phyloP scores from a whole-genome alignment of 2,888 invertebrate genomes.

The Macrosiphum euphorbiae region DNA sequence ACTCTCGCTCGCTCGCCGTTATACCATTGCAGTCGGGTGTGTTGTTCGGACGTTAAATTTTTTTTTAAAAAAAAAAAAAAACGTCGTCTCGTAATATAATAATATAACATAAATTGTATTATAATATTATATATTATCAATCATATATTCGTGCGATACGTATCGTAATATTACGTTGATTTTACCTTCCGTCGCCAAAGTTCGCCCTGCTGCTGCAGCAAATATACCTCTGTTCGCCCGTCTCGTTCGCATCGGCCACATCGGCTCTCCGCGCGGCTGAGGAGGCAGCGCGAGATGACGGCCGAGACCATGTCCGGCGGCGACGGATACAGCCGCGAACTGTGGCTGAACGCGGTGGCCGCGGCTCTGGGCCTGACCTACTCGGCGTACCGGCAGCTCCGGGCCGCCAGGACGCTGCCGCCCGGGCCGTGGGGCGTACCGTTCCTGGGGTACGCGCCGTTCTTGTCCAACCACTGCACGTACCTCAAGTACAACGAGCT shows the following conservation, averaged over 20 bases:
- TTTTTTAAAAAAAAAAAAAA: too few relatives aligned
- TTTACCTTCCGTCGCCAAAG: not conserved
- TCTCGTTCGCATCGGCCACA: not conserved
- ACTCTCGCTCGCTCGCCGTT: not conserved
- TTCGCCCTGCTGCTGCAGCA: not conserved
- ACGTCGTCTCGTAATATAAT: not conserved
- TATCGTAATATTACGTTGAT: not conserved
- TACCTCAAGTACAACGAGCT: constrained; percentile 85
- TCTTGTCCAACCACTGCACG: constrained; percentile 80
- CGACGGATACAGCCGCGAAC: constrained; percentile 45
- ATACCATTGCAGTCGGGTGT: not conserved
- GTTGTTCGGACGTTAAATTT: not conserved
- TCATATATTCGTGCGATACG: not conserved
- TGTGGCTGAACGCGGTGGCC: constrained; percentile 54
- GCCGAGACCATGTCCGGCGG: constrained; percentile 24
- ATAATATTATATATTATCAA: not conserved
- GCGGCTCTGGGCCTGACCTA: constrained; percentile 52
- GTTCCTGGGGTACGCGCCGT: constrained; percentile 85
- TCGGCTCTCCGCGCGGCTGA: not conserved
- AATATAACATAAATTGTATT: not conserved
- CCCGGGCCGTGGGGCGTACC: constrained; percentile 93
- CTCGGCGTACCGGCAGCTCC: constrained; percentile 54
- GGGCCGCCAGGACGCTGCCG: constrained; percentile 73
- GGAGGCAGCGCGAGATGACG: constrained; percentile 10
- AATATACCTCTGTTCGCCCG: not conserved